These are phyloP conservation scores for Jacana jacana DNA, from an alignment of 2,113 vertebrate genomes.

Conservation along the genomic window DNA sequence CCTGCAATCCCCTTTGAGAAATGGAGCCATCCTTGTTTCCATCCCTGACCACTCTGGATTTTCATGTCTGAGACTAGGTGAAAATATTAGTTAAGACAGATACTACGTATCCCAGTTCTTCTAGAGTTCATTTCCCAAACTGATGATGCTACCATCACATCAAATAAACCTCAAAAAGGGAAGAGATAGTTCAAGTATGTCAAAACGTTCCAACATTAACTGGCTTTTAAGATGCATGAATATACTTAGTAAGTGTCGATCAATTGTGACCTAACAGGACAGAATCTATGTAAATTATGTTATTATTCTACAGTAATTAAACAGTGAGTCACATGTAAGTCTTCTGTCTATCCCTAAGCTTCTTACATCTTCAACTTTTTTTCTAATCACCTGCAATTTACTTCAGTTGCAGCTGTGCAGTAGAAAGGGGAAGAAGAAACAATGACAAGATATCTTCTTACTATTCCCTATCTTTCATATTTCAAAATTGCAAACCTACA, in stretches of 20 bases:
- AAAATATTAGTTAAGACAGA: neutral
- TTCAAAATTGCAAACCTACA: neutral
- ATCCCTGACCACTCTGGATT: neutral
- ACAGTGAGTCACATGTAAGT: neutral
- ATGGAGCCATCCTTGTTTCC: neutral
- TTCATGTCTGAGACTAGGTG: neutral
- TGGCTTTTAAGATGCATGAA: neutral
- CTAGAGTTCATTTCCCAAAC: neutral
- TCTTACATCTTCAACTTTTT: neutral
- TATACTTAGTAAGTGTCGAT: neutral
- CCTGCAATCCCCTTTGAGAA: neutral
- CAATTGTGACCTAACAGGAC: neutral
- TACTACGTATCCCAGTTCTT: neutral
- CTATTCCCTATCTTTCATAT: neutral
- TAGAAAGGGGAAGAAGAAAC: neutral
- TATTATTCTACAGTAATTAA: slow-evolving; percentile 12
- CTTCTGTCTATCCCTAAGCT: neutral
- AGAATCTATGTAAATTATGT: neutral
- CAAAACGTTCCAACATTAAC: neutral
- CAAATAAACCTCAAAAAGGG: neutral
- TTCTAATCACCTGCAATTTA: slow-evolving; percentile 19
- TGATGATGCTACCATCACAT: neutral
- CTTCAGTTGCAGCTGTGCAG: neutral
- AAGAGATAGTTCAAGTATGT: neutral
- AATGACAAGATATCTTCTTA: neutral